Base-by-base conservation (phyloP, 2,888 invertebrate genomes). In the Oxystoma pomonae region DNA sequence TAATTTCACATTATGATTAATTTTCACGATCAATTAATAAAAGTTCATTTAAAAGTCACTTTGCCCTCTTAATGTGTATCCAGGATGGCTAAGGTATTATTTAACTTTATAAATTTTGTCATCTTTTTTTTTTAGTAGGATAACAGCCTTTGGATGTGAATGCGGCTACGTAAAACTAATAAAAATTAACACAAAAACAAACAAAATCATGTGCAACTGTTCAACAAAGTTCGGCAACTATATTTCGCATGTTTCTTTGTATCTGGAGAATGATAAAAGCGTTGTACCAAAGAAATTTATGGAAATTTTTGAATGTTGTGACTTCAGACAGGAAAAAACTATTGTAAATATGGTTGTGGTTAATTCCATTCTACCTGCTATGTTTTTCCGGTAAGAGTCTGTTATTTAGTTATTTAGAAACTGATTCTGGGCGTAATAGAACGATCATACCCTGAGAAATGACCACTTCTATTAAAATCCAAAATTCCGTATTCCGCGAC, bases 141-240 rank as follows among this genome's bases (percentile, higher is more conserved):
- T 87, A 58, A 84, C 86, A 17, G 84, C 83, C 18, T 79, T 84
- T 69, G 86, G 86, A 7, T 86, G 85, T 72, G 86, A 87, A 78
- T 85, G 84, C 78, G 88, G 88, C 2, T 79, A 82, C 64, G 79
- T 87, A 1, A 81, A 81, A 72, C 73, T 87, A n/a, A 76, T 82
- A 58, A 75, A 83, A 67, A 81, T 85, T 1, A 80, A 84, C 71
- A 79, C 82, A 2, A 75, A 77, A 68, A 80, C 80, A 50, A 77
- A 81, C 72, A 81, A 82, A 71, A 76, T 87, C 20, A 66, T 82
- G 12, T 77, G 78, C 68, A 80, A 75, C 59, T 85, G 85, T 80
- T 77, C 79, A n/a, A 78, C 84, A 21, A 78, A 81, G 73, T 84
- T 83, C 68, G 79, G 83, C 72, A 83, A 83, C 70, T 85, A 85